Evolutionary conservation across 2,797 vertebrate species (phyloP).

Genomic region (Hipposideros larvatus): DNA sequence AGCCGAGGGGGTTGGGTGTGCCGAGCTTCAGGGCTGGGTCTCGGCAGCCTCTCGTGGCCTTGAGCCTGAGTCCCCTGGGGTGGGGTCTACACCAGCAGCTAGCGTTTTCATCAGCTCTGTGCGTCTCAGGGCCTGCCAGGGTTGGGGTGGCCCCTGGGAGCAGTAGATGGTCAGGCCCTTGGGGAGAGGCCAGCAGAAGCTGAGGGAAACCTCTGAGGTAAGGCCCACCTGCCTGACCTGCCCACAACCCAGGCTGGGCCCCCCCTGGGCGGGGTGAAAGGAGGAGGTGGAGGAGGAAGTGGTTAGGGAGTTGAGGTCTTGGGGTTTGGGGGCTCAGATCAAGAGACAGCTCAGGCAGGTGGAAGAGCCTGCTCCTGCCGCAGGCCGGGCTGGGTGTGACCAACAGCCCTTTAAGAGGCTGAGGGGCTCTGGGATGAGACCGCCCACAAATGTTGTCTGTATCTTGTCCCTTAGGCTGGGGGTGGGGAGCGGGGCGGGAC

Average conservation of each 20-base stretch:
- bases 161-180: not conserved
- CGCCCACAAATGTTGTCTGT: no score
- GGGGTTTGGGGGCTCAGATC: no score
- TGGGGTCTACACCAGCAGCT: not conserved
- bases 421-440: no score
- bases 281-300: not conserved
- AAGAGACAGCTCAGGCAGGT: not conserved
- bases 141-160: not conserved
- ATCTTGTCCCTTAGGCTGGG: not conserved
- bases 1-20: not conserved
- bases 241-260: not conserved
- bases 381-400: no score
- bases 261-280: accelerated
- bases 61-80: not conserved
- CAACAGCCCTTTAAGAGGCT: not conserved
- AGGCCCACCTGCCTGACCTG: no score
- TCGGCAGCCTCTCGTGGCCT: not conserved
- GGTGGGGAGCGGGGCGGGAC: accelerated
- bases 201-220: not conserved
- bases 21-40: not conserved
- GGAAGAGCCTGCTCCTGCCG: not conserved
- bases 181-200: not conserved
- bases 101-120: not conserved
- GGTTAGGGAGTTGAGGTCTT: not conserved
- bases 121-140: not conserved